Conservation (phyloP, 1,140 invertebrate genomes). For the Pissodes strobi region DNA sequence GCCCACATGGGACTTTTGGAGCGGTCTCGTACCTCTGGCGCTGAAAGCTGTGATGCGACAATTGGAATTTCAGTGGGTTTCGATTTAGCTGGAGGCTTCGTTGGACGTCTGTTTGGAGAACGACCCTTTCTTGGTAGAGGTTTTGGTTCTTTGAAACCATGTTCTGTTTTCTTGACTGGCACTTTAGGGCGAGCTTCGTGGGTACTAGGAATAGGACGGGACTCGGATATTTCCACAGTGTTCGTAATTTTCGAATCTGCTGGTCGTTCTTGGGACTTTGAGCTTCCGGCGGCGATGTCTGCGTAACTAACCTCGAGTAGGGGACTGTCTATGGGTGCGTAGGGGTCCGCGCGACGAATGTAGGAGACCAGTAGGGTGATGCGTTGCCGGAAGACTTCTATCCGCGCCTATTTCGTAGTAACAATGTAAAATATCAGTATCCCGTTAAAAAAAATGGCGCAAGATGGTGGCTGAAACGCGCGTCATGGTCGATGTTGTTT, state of each 20-base stretch:
- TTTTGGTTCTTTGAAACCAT: conserved; percentile 5
- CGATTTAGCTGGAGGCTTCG: not conserved
- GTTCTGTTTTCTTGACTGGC: not conserved
- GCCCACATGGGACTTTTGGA: conserved; percentile 74
- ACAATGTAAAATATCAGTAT: conserved; percentile 53
- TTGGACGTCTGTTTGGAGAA: conserved; percentile 41
- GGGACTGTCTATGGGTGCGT: conserved; percentile 57
- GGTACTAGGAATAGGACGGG: not conserved
- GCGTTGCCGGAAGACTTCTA: conserved; percentile 67
- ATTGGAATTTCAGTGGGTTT: not conserved
- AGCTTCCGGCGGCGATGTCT: conserved; percentile 52
- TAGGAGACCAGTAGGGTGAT: conserved; percentile 69
- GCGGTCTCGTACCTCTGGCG: conserved; percentile 48
- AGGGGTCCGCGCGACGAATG: conserved; percentile 74
- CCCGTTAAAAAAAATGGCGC: conserved; percentile 40
- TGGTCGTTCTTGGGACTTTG: conserved; percentile 43
- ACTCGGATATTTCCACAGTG: conserved; percentile 5
- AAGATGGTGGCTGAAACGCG: conserved; percentile 51
- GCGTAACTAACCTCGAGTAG: conserved; percentile 59
- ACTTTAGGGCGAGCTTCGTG: not conserved
- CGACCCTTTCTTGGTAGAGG: conserved; percentile 50
- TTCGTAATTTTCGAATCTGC: conserved; percentile 19
- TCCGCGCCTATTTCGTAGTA: conserved; percentile 72
- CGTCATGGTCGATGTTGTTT: conserved; percentile 40
- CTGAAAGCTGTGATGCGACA: not conserved